These are phyloP conservation scores for Melanerpes formicivorus DNA, from an alignment of 2,113 vertebrate genomes.

Conservation along the genomic window DNA sequence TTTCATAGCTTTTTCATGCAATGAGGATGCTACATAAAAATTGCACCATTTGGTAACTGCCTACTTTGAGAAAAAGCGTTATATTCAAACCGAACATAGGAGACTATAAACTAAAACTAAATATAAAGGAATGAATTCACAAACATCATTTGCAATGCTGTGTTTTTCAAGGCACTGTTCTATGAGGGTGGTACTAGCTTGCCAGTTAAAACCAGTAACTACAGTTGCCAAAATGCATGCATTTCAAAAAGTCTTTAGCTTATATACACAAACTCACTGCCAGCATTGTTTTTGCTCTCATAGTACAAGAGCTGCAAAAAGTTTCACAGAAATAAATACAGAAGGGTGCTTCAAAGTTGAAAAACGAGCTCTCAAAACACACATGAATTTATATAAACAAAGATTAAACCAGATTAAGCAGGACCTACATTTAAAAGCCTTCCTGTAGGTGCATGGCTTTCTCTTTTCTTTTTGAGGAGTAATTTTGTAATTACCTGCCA, in stretches of 20 bases:
- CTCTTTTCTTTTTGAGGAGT: neutral
- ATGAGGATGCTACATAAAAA: conserved; percentile 29
- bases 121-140: conserved; percentile 12
- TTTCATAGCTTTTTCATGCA: neutral
- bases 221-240: neutral
- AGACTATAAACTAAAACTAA: no score
- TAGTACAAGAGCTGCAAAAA: neutral
- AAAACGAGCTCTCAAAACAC: neutral
- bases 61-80: conserved; percentile 43
- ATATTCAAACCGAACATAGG: neutral
- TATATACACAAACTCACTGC: conserved; percentile 10
- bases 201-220: conserved; percentile 3
- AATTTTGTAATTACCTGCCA: conserved; percentile 42
- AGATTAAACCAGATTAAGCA: conserved; percentile 28
- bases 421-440: conserved; percentile 11
- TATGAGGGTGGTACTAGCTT: conserved; percentile 2
- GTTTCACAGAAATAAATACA: conserved; percentile 8
- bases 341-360: conserved; percentile 1
- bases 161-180: neutral
- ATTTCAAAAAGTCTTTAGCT: conserved; percentile 8
- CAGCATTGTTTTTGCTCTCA: conserved; percentile 11
- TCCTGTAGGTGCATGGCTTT: neutral
- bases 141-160: conserved; percentile 29
- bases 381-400: neutral
- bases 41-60: conserved; percentile 1